These are phyloP conservation scores for Apis florea DNA, from an alignment of 1,140 invertebrate species.

Conservation along the genomic window DNA sequence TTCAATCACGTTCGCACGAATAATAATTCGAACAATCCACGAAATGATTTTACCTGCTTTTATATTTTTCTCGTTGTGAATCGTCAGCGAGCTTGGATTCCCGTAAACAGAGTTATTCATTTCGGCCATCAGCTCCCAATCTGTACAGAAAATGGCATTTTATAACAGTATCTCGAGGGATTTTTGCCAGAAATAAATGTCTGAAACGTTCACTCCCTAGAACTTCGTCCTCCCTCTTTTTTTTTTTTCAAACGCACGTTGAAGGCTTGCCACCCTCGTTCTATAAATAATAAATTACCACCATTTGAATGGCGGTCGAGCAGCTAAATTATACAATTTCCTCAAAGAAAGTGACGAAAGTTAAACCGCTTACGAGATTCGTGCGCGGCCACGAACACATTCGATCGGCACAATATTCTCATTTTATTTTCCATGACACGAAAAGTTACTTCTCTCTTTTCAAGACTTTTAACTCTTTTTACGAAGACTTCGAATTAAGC, in stretches of 20 bases:
- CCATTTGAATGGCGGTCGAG: neutral
- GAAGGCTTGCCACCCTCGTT: neutral
- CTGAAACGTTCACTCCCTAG: neutral
- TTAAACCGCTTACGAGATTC: constrained; percentile 21
- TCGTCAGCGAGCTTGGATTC: constrained; percentile 82
- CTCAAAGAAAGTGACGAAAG: neutral
- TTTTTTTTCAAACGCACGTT: constrained; percentile 9
- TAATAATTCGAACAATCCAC: neutral
- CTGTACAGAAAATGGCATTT: constrained; percentile 66
- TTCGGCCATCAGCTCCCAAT: constrained; percentile 78
- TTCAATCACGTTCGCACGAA: neutral
- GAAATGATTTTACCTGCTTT: constrained; percentile 52
- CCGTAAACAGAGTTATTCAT: constrained; percentile 83
- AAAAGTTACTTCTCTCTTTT: neutral
- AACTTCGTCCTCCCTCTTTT: neutral
- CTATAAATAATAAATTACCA: constrained; percentile 13
- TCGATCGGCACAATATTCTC: neutral
- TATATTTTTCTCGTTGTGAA: constrained; percentile 80
- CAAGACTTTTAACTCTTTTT: neutral
- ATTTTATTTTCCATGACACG: neutral
- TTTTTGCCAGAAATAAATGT: neutral
- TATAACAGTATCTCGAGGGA: neutral
- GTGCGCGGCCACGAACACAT: neutral
- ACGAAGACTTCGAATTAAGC: neutral
- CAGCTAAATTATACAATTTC: constrained; percentile 16